Percentiles rank a stretch among this genome's conserved stretches.
phyloP scores from a whole-genome alignment of 1,140 invertebrate genomes.

The Dinothrombium tinctorium region DNA sequence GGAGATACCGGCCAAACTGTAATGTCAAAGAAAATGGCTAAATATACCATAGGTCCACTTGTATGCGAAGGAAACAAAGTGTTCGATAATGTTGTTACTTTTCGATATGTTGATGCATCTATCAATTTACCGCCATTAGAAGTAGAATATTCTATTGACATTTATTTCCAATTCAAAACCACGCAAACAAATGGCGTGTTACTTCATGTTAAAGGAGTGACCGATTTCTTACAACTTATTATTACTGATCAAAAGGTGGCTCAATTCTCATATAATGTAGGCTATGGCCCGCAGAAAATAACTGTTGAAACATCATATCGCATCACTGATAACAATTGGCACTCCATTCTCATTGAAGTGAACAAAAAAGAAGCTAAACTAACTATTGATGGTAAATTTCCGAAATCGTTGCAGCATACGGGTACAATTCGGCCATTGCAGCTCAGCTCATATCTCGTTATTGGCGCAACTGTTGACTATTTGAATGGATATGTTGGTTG shows the following conservation, averaged over 20 bases:
- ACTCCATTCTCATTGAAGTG: slow-evolving; percentile 78
- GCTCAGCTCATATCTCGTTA: slow-evolving; percentile 49
- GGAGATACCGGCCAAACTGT: slow-evolving; percentile 65
- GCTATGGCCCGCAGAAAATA: slow-evolving; percentile 56
- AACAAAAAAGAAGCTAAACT: slow-evolving; percentile 59
- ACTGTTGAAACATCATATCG: slow-evolving; percentile 53
- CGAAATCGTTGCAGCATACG: slow-evolving; percentile 50
- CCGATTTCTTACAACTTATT: slow-evolving; percentile 64
- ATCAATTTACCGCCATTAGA: slow-evolving; percentile 68
- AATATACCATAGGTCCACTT: slow-evolving; percentile 62
- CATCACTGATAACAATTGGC: slow-evolving; percentile 74
- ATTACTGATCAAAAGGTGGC: slow-evolving; percentile 41
- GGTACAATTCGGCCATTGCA: slow-evolving; percentile 61
- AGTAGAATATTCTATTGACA: slow-evolving; percentile 77
- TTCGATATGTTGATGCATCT: slow-evolving; percentile 66
- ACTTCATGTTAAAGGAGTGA: slow-evolving; percentile 62
- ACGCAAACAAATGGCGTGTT: slow-evolving; percentile 66
- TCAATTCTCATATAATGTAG: slow-evolving; percentile 76
- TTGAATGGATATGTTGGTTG: slow-evolving; percentile 85
- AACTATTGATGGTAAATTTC: slow-evolving; percentile 58
- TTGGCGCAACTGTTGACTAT: slow-evolving; percentile 56
- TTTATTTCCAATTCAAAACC: slow-evolving; percentile 90
- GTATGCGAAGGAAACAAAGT: slow-evolving; percentile 77
- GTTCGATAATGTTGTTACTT: slow-evolving; percentile 83
- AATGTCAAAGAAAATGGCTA: slow-evolving; percentile 69